Base-by-base conservation (phyloP, 2,888 invertebrate species). In the Mythimna pallens region DNA sequence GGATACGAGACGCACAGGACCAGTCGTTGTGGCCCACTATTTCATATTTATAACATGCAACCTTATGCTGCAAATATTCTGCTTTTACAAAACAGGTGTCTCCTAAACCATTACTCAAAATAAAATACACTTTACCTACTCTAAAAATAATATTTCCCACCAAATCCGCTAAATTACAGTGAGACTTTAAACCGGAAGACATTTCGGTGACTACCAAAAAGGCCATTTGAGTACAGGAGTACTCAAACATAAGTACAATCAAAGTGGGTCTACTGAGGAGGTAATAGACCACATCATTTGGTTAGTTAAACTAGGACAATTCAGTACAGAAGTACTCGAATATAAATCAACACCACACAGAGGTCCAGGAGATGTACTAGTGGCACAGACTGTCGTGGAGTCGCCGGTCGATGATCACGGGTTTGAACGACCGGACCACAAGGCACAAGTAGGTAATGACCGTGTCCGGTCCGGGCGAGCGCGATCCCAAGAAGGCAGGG, bases 381-480 rank as follows among this genome's bases (percentile, higher is more conserved):
- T 30, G 36, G 30, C 17, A 40, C 25, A 30, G 58, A 65, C 62
- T 65, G 73, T 81, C 77, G 69, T 77, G 76, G 76, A 68, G 76
- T 75, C 54, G 40, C 40, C 74, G 74, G 73, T 65, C 76, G 73
- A 67, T 77, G 81, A 70, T 85, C 74, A 43, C 43, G 43, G 71
- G 69, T 58, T 57, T 67, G 61, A 63, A 57, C 54, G 75, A 72
- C 62, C 57, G 72, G 68, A 61, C 65, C 22, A 40, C n/a, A 17
- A 40, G 36, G n/a, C 77, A 70, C 83, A 89, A 89, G 88, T 89
- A 89, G 83, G 78, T 89, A 89, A 89, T 89, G 84, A 80, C 82
- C 73, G 66, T 72, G 83, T 89, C 89, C 89, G 87, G 83, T 40
- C 52, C 43, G 62, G 36, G 52, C 47, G 36, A 36, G 70, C 65